A percentile compares a stretch with the other conserved stretches of the same genome.
phyloP scores from a whole-genome alignment of 1,140 invertebrate genomes.

The Drosophila triauraria region DNA sequence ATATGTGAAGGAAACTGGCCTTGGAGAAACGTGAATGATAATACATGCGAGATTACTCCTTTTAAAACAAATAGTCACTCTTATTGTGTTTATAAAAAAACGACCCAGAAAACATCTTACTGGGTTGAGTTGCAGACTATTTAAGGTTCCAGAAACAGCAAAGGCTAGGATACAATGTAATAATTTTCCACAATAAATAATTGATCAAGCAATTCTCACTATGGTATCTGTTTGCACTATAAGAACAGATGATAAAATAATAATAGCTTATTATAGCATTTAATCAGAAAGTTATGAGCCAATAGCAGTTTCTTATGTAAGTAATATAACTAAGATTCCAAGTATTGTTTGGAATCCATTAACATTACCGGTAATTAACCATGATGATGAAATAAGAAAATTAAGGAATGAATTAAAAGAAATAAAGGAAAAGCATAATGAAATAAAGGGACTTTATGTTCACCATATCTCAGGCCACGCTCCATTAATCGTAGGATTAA shows the following conservation, averaged over 20 bases:
- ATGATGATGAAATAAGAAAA: not conserved
- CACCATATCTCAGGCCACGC: slow-evolving; percentile 2
- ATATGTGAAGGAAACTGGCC: too few relatives aligned
- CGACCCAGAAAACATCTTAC: too few relatives aligned
- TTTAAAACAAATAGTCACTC: too few relatives aligned
- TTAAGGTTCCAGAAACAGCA: slow-evolving; percentile 4
- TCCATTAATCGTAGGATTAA: too few relatives aligned
- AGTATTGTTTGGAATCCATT: slow-evolving; percentile 2
- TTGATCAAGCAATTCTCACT: slow-evolving; percentile 3
- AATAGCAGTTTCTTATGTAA: slow-evolving; percentile 1
- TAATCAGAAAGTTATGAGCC: not conserved
- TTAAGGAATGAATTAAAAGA: not conserved
- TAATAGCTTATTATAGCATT: not conserved
- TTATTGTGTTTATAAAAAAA: too few relatives aligned
- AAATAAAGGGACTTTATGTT: slow-evolving; percentile 1
- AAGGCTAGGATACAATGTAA: slow-evolving; percentile 3
- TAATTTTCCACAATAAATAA: not conserved
- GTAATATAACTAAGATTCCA: not conserved
- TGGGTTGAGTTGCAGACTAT: not conserved
- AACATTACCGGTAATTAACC: not conserved
- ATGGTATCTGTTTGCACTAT: not conserved
- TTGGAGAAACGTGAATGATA: too few relatives aligned
- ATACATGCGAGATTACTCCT: too few relatives aligned
- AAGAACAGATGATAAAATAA: slow-evolving; percentile 5
- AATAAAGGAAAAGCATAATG: slow-evolving; percentile 1